phyloP scores from a whole-genome alignment of 2,888 invertebrate genomes.

The Coleophora flavipennella region DNA sequence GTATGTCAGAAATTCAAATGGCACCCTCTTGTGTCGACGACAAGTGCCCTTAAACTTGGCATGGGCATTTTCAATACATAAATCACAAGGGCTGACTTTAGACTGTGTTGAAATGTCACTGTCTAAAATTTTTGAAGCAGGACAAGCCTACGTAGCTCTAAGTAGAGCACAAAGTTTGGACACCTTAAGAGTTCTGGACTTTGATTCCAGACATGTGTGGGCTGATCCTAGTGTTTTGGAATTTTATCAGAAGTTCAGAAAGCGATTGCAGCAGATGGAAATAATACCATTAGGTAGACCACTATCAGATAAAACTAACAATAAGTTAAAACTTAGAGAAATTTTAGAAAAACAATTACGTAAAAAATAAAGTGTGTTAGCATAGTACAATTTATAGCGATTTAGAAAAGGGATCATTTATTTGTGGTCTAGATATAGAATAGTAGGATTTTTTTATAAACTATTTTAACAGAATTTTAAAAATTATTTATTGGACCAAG shows the following conservation, averaged over 20 bases:
- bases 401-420: not conserved
- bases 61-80: constrained; percentile 98
- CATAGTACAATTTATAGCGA: constrained; percentile 2
- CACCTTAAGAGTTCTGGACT: constrained; percentile 89
- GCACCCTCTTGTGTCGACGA: constrained; percentile 63
- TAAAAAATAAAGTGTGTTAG: constrained; percentile 26
- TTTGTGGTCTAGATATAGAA: too few relatives aligned
- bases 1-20: constrained; percentile 79
- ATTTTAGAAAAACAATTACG: constrained; percentile 53
- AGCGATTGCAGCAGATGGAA: constrained; percentile 75
- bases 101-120: constrained; percentile 97
- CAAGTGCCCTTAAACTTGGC: constrained; percentile 93
- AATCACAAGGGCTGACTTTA: constrained; percentile 94
- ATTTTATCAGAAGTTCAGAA: constrained; percentile 83
- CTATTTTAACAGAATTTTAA: not conserved
- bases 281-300: constrained; percentile 75
- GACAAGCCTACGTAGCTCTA: constrained; percentile 96
- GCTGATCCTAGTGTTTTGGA: constrained; percentile 87
- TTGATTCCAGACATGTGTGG: constrained; percentile 89
- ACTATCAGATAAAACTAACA: constrained; percentile 53
- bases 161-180: constrained; percentile 92
- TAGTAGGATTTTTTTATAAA: too few relatives aligned
- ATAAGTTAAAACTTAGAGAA: constrained; percentile 51
- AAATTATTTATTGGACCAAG: too few relatives aligned
- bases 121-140: constrained; percentile 92